Base-by-base conservation (phyloP, 2,113 vertebrate species). In the Parus major region DNA sequence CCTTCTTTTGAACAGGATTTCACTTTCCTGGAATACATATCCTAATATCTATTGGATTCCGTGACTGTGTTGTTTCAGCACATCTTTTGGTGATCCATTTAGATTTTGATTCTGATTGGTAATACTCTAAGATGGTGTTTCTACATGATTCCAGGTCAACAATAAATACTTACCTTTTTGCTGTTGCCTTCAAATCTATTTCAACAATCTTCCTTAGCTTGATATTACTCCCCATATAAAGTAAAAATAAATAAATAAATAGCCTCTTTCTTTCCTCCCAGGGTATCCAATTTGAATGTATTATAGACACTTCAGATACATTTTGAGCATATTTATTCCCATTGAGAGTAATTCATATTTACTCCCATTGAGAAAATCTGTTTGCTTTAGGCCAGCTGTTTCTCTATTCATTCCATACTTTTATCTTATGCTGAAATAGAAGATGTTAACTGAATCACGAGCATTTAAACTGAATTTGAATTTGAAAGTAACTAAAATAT, bases 371-470 rank as follows among this genome's bases (percentile, higher is more conserved):
- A 63, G 42, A 55, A 95, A 93, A 92, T 63, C 28, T 70, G 20
- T 90, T 33, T 59, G 33, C 10, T 90, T 82, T 71, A 85, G 29
- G 16, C 5, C 56, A 95, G 41, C 41, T 79, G 29, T 88, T 93
- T 77, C 53, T 27, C 23, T 36, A 28, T 21, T 78, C 3, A 63
- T 83, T 72, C 59, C 6, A 35, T 52, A 64, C 5, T 66, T 81
- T 25, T 41, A 29, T 39, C 21, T 47, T 57, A 88, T 22, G 69
- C 4, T 89, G 46, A 92, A 95, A 76, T 35, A 70, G 9, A 21
- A 70, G 9, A 21, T 42, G 13, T 22, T 82, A 85, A 64, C 14
- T 52, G 13, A 49, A 55, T 63, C 19, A 57, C 39, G 71, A 71
- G 39, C 56, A 86, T 66, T 63, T 87, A 15, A 87, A 79, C 18